These are phyloP conservation scores for Nerophis lumbriciformis DNA, from an alignment of 2,113 vertebrate species.

Conservation along the genomic window DNA sequence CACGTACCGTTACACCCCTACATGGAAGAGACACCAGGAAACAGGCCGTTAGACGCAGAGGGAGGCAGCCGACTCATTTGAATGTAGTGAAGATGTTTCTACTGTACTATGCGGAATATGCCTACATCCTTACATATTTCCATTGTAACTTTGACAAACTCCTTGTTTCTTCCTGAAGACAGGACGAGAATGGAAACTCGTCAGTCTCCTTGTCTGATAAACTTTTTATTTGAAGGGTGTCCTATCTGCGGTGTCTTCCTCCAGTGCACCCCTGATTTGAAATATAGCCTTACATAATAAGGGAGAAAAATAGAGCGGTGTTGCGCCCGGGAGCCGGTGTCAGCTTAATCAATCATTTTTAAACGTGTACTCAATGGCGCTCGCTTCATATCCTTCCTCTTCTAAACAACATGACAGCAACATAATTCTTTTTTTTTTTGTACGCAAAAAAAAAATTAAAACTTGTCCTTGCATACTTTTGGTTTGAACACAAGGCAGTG, in stretches of 20 bases:
- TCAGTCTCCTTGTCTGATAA: constrained; percentile 68
- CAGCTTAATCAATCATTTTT: constrained; percentile 84
- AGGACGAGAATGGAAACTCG: constrained; percentile 53
- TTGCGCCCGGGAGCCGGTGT: constrained; percentile 73
- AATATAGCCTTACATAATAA: constrained; percentile 76
- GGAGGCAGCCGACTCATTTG: not conserved
- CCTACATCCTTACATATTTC: not conserved
- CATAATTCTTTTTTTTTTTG: constrained; percentile 71
- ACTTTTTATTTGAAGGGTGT: constrained; percentile 69
- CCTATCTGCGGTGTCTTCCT: constrained; percentile 72
- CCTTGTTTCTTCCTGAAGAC: constrained; percentile 31
- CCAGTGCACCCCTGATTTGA: constrained; percentile 70
- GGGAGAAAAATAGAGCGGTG: constrained; percentile 69
- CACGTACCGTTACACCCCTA: no score
- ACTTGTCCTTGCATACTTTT: constrained; percentile 69
- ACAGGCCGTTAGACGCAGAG: not conserved
- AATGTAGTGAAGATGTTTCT: no score
- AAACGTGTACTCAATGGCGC: constrained; percentile 71
- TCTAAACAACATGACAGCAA: constrained; percentile 67
- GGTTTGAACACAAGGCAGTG: constrained; percentile 45
- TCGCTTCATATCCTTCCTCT: constrained; percentile 66
- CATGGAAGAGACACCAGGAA: not conserved
- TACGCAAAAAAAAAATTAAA: constrained; percentile 57
- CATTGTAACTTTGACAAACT: constrained; percentile 24
- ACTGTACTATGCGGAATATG: not conserved